phyloP scores from a whole-genome alignment of 2,113 vertebrate genomes.

The Motacilla tschutschensis region DNA sequence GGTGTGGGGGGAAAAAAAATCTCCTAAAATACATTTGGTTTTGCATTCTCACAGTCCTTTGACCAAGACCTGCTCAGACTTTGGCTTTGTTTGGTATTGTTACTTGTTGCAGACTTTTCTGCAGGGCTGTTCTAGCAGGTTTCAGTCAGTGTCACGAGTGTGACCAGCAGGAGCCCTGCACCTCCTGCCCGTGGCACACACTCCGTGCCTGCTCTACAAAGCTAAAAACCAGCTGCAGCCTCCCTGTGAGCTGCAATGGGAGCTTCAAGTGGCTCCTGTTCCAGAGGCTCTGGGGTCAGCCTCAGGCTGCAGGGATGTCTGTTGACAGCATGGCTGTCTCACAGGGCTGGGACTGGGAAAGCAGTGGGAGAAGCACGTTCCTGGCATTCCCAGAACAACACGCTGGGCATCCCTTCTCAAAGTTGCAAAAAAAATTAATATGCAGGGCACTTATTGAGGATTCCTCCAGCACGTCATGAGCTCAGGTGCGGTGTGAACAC shows the following conservation, averaged over 20 bases:
- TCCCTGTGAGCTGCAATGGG: background rate
- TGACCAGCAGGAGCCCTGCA: background rate
- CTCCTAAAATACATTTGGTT: background rate
- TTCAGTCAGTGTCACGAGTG: accelerated
- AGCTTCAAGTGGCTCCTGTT: background rate
- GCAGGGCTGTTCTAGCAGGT: background rate
- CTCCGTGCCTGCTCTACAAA: background rate
- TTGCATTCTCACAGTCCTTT: background rate
- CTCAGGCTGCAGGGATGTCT: background rate
- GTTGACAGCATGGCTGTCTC: background rate
- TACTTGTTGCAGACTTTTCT: background rate
- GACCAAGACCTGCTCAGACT: background rate
- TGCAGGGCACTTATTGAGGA: background rate
- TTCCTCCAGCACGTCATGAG: background rate
- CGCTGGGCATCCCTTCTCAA: background rate
- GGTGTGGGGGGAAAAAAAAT: background rate
- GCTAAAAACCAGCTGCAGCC: background rate
- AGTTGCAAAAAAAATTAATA: background rate
- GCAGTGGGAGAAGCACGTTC: accelerated
- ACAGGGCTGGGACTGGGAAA: background rate
- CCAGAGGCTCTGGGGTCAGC: background rate
- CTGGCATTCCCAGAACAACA: background rate
- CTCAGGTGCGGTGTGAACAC: accelerated
- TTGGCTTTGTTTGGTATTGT: background rate
- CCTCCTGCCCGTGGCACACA: background rate